phyloP scores from a whole-genome alignment of 2,113 vertebrate genomes.

The Polypterus senegalus region DNA sequence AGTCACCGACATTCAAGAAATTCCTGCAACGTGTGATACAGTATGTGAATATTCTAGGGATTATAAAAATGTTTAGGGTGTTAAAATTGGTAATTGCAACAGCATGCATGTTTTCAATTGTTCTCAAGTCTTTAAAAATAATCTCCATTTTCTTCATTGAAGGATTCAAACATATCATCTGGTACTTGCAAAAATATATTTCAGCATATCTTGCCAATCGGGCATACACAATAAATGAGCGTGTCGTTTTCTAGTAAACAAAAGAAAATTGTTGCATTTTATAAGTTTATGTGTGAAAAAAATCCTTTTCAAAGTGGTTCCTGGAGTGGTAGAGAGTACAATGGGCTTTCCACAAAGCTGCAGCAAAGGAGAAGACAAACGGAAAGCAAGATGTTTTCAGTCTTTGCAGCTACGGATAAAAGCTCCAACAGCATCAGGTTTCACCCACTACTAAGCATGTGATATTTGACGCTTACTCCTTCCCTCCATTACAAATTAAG shows the following conservation, averaged over 20 bases:
- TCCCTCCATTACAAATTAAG: neutral
- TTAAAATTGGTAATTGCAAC: too few species aligned
- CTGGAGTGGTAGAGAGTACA: neutral
- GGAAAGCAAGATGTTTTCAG: slow-evolving; percentile 1
- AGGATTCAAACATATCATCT: too few species aligned
- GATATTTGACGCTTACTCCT: neutral
- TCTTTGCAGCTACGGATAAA: neutral
- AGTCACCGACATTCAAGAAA: too few species aligned
- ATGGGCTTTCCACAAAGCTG: slow-evolving; percentile 4
- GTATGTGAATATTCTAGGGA: too few species aligned
- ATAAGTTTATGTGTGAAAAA: neutral
- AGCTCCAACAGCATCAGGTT: slow-evolving; percentile 9
- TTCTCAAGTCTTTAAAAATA: too few species aligned
- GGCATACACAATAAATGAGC: neutral
- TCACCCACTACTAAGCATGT: neutral
- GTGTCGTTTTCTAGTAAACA: neutral
- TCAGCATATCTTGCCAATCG: too few species aligned
- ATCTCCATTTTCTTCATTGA: too few species aligned
- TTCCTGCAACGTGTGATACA: too few species aligned
- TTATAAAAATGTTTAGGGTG: too few species aligned
- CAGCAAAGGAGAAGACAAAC: slow-evolving; percentile 6
- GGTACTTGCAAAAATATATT: too few species aligned
- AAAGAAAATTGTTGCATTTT: neutral
- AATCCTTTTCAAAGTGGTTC: neutral
- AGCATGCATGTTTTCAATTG: too few species aligned